Evolutionary conservation across 2,888 invertebrate species (phyloP), one percentile per base, ranked within the genome.

Genomic region (Hanleya hanleyi): DNA sequence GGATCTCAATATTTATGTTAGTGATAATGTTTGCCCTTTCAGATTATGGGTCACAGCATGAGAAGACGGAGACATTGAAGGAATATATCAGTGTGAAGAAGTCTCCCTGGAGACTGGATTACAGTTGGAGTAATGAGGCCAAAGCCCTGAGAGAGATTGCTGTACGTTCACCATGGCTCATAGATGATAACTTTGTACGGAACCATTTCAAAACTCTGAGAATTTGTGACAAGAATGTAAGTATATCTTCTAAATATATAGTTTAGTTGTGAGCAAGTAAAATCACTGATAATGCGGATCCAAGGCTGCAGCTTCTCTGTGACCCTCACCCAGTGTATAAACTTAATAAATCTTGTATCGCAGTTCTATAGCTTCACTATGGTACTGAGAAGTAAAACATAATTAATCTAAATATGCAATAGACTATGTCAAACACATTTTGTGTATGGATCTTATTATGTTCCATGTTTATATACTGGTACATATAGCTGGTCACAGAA

Each of bases 41-140:
- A 88, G 86, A 88, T 74, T 86, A 78, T 80, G 87, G 86, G n/a
- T 81, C 86, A 51, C 70, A 83, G n/a, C 75, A 83, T 79, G 89
- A 87, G 71, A 86, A 86, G 73, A 87, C 87, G 64, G 89, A 89
- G 62, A 78, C 84, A 1, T 74, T 89, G 29, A 81, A 87, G 69
- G 89, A 90, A 69, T 83, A 86, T 78, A 84, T 88, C 3, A 79
- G 73, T 9, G 82, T 84, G 0, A 83, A 85, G 37, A 79, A 77
- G 35, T 90, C 90, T 1, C 90, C 89, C 7, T 90, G 89, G 89
- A 83, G 87, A 67, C 77, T 87, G 36, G 89, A 90, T 71, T 89
- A 88, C 78, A 88, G 87, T 77, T 90, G 90, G 89, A 88, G 88
- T 66, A 77, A 84, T 50, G 90, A 90, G 73, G 89, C 89, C 5